phyloP scores from a whole-genome alignment of 2,888 invertebrate genomes.

The Nemotelus nigrinus region DNA sequence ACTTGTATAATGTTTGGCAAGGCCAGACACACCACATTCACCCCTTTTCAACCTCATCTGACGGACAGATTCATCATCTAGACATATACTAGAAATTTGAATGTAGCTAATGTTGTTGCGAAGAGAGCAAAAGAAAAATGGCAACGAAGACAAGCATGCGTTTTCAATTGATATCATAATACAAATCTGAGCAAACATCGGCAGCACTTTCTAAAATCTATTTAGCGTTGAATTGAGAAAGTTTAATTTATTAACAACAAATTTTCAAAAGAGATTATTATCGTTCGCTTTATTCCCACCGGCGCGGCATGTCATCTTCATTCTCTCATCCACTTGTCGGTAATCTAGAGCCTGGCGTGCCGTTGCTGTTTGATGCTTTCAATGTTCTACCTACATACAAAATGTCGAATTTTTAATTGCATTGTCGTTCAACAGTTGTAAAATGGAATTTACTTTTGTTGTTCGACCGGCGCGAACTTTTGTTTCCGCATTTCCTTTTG shows the following conservation, averaged over 20 bases:
- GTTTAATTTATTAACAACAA: conserved; percentile 38
- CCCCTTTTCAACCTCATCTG: too few relatives aligned
- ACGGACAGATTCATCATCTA: too few relatives aligned
- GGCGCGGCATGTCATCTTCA: background rate
- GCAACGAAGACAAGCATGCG: too few relatives aligned
- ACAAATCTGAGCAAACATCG: background rate
- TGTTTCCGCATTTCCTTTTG: conserved; percentile 36
- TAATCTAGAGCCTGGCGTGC: background rate
- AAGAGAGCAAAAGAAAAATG: too few relatives aligned
- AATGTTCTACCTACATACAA: conserved; percentile 38
- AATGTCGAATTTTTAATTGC: conserved; percentile 39
- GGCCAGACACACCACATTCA: too few relatives aligned
- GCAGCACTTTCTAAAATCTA: background rate
- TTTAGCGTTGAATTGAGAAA: conserved; percentile 30
- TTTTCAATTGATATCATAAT: too few relatives aligned
- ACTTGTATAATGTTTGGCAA: too few relatives aligned
- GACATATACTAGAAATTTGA: too few relatives aligned
- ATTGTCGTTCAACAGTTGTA: conserved; percentile 32
- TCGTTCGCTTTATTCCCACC: conserved; percentile 17
- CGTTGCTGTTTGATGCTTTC: conserved; percentile 11
- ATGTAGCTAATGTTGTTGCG: too few relatives aligned
- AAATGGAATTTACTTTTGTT: conserved; percentile 36
- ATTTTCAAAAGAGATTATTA: conserved; percentile 16
- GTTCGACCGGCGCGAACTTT: conserved; percentile 30
- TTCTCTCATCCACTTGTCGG: background rate